Conservation (phyloP, 2,888 invertebrate genomes). For the Hyalella azteca region DNA sequence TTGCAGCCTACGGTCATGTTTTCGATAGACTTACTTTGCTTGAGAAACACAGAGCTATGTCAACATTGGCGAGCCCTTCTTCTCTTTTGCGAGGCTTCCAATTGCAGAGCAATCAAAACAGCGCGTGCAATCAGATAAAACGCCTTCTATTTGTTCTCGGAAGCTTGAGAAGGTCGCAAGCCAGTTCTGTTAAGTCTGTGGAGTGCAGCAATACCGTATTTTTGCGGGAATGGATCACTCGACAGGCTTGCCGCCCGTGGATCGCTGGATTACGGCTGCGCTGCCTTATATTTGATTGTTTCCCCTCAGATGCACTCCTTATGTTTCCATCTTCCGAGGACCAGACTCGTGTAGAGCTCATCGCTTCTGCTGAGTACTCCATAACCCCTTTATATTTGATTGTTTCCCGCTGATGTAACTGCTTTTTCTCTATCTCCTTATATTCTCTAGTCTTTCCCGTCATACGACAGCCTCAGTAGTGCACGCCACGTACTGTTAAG, state of each 20-base stretch:
- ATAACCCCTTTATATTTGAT: neutral
- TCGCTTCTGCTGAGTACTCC: neutral
- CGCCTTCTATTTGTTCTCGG: slow-evolving; percentile 26
- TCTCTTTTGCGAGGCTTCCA: neutral
- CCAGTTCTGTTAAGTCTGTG: slow-evolving; percentile 19
- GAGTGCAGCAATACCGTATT: slow-evolving; percentile 25
- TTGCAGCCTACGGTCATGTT: neutral
- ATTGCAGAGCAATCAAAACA: slow-evolving; percentile 37
- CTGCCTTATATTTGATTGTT: slow-evolving; percentile 31
- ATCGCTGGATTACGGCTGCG: slow-evolving; percentile 13
- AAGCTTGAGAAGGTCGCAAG: slow-evolving; percentile 28
- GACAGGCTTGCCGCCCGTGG: neutral
- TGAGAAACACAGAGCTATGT: slow-evolving; percentile 9
- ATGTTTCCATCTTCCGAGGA: neutral
- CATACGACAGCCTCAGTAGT: too few species aligned
- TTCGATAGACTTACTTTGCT: neutral
- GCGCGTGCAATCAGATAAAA: slow-evolving; percentile 29
- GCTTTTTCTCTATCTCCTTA: neutral
- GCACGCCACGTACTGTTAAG: too few species aligned
- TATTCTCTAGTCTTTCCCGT: neutral
- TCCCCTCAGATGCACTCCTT: neutral
- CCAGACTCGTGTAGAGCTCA: neutral
- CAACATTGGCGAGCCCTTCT: slow-evolving; percentile 1
- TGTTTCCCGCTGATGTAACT: neutral
- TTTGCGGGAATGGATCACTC: slow-evolving; percentile 8